These are phyloP conservation scores for Drosophila yakuba DNA, from an alignment of 1,140 invertebrate species.

Conservation along the genomic window DNA sequence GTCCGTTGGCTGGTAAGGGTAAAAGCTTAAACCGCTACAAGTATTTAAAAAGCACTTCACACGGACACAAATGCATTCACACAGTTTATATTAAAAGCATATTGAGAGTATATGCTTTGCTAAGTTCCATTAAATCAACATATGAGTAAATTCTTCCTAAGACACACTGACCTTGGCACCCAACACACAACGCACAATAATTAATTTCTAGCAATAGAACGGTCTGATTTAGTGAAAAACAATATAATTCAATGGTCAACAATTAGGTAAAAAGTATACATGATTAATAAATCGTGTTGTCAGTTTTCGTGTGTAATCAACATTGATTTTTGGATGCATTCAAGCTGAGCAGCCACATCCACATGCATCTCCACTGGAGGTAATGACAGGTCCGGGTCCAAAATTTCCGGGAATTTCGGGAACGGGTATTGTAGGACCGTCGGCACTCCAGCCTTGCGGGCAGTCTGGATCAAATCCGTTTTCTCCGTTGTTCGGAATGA, in stretches of 20 bases:
- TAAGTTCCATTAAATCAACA: constrained; percentile 59
- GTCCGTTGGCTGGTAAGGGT: constrained; percentile 44
- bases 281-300: background rate
- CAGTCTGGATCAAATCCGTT: background rate
- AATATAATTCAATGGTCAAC: constrained; percentile 1
- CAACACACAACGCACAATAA: background rate
- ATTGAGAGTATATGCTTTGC: constrained; percentile 55
- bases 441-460: background rate
- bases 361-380: background rate
- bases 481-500: background rate
- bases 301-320: background rate
- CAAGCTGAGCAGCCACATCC: background rate
- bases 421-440: background rate
- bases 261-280: background rate
- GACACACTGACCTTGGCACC: background rate
- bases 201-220: background rate
- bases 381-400: background rate
- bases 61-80: constrained; percentile 32
- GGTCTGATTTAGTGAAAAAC: background rate
- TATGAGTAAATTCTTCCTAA: background rate
- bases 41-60: constrained; percentile 78
- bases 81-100: constrained; percentile 57
- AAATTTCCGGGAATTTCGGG: background rate
- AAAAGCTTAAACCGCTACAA: constrained; percentile 79
- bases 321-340: background rate